These are phyloP conservation scores for Holotrichia oblita DNA, from an alignment of 1,140 invertebrate species.

Conservation along the genomic window DNA sequence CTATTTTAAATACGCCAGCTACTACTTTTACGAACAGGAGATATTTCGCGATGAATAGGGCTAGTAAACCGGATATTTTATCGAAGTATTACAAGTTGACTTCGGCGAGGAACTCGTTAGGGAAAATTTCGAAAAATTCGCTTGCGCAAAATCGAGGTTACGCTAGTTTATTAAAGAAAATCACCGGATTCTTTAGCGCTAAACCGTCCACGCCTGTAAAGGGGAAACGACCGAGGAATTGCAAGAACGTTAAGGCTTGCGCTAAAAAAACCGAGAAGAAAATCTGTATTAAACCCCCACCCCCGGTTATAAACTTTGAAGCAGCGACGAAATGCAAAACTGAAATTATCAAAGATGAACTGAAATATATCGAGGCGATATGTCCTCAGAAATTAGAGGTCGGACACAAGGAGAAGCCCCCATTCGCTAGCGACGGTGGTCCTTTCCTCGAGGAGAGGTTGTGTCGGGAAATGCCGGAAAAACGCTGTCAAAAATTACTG, in stretches of 20 bases:
- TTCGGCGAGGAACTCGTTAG: background rate
- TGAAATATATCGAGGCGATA: background rate
- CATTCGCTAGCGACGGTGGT: background rate
- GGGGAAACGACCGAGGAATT: background rate
- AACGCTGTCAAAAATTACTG: background rate
- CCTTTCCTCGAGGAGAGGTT: background rate
- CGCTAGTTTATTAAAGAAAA: background rate
- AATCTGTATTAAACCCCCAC: background rate
- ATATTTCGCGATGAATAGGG: background rate
- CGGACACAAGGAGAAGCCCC: background rate
- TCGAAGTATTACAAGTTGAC: background rate
- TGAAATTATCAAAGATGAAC: background rate
- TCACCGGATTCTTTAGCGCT: background rate
- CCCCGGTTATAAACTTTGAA: background rate
- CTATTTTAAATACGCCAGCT: too few relatives aligned
- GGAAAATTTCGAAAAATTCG: background rate
- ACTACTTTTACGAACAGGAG: background rate
- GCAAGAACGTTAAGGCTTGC: background rate
- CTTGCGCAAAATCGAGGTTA: background rate
- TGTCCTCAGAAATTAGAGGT: background rate
- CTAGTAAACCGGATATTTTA: background rate
- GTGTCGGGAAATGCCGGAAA: constrained; percentile 4
- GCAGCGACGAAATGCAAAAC: background rate
- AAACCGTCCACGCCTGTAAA: background rate
- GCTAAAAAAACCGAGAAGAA: background rate